Evolutionary conservation across 1,140 invertebrate species (phyloP).

Genomic region (Papilio polytes): DNA sequence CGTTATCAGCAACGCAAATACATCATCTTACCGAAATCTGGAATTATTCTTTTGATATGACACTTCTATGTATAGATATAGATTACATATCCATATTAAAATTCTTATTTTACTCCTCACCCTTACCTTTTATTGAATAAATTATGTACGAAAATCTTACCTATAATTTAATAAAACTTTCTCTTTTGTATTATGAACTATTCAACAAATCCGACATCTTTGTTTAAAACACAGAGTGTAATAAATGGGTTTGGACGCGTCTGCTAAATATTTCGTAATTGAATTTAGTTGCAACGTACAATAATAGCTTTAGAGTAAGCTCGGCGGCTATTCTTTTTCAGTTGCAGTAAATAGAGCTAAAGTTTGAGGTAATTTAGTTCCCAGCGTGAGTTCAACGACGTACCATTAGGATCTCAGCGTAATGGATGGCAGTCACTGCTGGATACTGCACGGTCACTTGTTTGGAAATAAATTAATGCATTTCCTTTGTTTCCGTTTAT

Average conservation of each 20-base stretch:
- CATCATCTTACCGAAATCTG: no score
- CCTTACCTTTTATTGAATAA: background rate
- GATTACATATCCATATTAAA: no score
- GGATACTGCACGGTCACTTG: conserved; percentile 8
- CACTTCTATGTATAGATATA: no score
- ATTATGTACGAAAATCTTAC: background rate
- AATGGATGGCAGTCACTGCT: conserved; percentile 11
- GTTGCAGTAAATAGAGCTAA: conserved; percentile 21
- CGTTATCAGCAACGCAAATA: no score
- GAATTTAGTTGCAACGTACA: conserved; percentile 15
- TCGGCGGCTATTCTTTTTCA: conserved; percentile 4
- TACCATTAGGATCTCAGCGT: conserved; percentile 21
- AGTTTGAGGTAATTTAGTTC: conserved; percentile 25
- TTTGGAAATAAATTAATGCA: conserved; percentile 21
- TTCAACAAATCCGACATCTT: background rate
- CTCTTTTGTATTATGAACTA: background rate
- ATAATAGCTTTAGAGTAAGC: background rate
- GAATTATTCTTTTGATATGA: no score
- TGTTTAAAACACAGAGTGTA: background rate
- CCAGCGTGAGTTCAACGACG: conserved; percentile 20
- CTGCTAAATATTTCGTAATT: conserved; percentile 28
- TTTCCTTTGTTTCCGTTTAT: background rate
- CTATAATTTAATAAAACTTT: background rate
- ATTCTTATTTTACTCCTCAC: no score
- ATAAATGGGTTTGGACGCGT: background rate